A percentile compares a stretch with the other conserved stretches of the same genome.
Conservation (phyloP, 2,888 invertebrate species). For the Diarsia brunnea region DNA sequence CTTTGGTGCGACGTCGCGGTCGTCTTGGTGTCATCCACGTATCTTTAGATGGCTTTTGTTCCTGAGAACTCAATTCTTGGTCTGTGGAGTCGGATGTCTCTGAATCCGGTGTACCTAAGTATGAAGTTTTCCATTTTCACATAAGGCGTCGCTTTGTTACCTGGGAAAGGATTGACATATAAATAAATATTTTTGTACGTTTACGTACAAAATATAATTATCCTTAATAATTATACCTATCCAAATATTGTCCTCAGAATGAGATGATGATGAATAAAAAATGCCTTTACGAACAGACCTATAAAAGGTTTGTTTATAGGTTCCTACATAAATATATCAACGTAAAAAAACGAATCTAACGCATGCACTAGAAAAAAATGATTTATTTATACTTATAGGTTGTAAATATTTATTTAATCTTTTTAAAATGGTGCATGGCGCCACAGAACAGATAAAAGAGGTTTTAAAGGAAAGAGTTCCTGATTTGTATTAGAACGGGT, state of each 20-base stretch:
- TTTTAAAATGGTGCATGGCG: background rate
- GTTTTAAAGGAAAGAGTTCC: too few relatives aligned
- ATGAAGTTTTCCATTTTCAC: constrained; percentile 29
- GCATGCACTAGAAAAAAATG: background rate
- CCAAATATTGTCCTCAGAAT: too few relatives aligned
- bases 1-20: constrained; percentile 54
- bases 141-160: constrained; percentile 39
- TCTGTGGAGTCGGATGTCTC: constrained; percentile 10
- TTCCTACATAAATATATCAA: background rate
- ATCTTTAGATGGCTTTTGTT: constrained; percentile 4
- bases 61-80: constrained; percentile 13
- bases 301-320: background rate
- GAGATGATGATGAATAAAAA: background rate
- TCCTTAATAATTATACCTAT: too few relatives aligned
- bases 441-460: too few relatives aligned
- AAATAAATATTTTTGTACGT: background rate
- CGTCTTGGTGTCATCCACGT: constrained; percentile 62
- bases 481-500: too few relatives aligned
- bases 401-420: too few relatives aligned
- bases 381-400: background rate
- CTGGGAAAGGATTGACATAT: constrained; percentile 15
- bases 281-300: background rate
- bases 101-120: constrained; percentile 41
- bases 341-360: background rate
- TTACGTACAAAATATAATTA: too few relatives aligned